A percentile compares a stretch with the other conserved stretches of the same genome.
Conservation (phyloP, 2,888 invertebrate species). For the Nomada lathburiana region DNA sequence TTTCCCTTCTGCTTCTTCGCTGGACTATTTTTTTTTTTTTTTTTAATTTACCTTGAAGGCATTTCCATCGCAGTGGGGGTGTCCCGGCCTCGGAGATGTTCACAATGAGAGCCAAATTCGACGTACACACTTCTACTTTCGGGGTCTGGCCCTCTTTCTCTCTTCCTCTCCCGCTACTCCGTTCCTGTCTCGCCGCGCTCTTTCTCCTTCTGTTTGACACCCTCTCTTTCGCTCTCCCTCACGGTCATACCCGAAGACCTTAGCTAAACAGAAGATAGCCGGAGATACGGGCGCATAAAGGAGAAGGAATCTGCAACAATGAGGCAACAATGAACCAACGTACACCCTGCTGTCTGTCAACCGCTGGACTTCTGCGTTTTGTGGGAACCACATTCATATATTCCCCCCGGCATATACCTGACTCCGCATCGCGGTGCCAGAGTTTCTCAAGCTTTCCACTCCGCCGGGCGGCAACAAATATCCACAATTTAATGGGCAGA, state of each 20-base stretch:
- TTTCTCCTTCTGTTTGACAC: neutral
- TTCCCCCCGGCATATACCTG: conserved; percentile 77
- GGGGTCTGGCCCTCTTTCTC: conserved; percentile 7
- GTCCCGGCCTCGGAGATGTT: conserved; percentile 54
- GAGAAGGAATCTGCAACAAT: conserved; percentile 81
- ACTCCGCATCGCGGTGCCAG: conserved; percentile 56
- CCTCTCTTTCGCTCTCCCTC: neutral
- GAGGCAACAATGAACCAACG: conserved; percentile 77
- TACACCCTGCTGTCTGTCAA: conserved; percentile 74
- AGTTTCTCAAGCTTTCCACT: conserved; percentile 66
- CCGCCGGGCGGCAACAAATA: conserved; percentile 48
- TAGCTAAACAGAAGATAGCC: conserved; percentile 67
- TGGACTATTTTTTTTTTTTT: conserved; percentile 6
- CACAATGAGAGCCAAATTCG: conserved; percentile 73
- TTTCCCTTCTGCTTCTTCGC: conserved; percentile 1
- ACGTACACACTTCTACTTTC: conserved; percentile 32
- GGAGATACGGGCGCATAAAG: conserved; percentile 70
- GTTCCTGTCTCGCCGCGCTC: neutral
- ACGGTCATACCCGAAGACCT: conserved; percentile 21
- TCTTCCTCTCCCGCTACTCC: neutral
- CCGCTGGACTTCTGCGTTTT: conserved; percentile 72
- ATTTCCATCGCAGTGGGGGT: conserved; percentile 70
- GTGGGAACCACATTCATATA: conserved; percentile 76
- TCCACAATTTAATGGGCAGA: conserved; percentile 57
- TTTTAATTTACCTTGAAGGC: conserved; percentile 38